These are phyloP conservation scores for Eupithecia abbreviata DNA, from an alignment of 2,888 invertebrate species.

Conservation along the genomic window DNA sequence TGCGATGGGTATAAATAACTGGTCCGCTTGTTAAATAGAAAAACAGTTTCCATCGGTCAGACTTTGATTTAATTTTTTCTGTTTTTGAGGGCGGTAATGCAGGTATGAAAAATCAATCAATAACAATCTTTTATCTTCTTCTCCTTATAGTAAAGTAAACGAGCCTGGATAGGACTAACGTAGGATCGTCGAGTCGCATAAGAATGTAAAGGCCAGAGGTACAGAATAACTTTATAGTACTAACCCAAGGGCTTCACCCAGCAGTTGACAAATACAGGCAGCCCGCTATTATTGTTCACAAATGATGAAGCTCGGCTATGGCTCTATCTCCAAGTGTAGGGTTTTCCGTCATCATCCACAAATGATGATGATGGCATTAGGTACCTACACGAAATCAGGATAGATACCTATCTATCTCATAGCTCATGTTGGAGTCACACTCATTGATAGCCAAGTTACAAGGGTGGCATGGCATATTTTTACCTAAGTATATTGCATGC, in stretches of 20 bases:
- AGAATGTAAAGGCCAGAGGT: background rate
- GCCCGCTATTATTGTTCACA: no score
- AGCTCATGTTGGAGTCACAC: background rate
- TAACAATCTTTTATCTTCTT: background rate
- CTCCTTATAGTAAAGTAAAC: background rate
- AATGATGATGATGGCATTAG: background rate
- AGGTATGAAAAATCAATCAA: background rate
- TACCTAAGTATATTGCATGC: background rate
- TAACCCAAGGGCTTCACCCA: background rate
- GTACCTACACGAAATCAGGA: background rate
- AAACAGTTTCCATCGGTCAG: background rate
- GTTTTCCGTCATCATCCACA: no score
- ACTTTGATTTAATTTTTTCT: slow-evolving; percentile 15
- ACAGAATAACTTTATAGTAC: no score
- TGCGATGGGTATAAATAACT: slow-evolving; percentile 14
- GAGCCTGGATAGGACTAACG: background rate
- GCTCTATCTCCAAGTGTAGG: no score
- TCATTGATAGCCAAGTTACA: background rate
- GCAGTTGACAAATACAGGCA: background rate
- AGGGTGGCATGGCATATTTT: background rate
- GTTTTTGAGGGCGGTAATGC: background rate
- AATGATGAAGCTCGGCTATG: no score
- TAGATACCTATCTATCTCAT: background rate
- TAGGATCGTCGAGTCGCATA: background rate
- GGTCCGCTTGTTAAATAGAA: background rate